Evolutionary conservation across 2,113 vertebrate species (phyloP).

Genomic region (Procavia capensis): DNA sequence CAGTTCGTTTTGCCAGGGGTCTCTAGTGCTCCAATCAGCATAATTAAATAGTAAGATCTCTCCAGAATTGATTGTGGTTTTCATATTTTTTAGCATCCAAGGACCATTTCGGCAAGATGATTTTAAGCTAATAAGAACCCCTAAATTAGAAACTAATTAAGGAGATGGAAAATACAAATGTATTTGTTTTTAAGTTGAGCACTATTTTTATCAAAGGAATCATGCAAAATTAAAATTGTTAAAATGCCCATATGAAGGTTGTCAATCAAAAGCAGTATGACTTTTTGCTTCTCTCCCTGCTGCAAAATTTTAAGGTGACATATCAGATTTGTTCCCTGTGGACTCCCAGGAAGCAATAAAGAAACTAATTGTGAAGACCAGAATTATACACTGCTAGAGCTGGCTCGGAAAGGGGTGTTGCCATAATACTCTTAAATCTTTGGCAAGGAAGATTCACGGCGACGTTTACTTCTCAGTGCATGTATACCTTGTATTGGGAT

Average conservation of each 20-base stretch:
- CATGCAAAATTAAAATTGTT: constrained; percentile 81
- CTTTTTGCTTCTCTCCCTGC: constrained; percentile 48
- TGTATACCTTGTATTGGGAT: background rate
- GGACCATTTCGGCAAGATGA: constrained; percentile 76
- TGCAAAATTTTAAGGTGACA: background rate
- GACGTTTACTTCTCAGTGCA: background rate
- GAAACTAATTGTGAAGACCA: background rate
- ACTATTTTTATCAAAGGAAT: constrained; percentile 82
- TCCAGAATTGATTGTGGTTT: constrained; percentile 80
- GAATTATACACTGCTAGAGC: background rate
- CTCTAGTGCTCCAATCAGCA: constrained; percentile 82
- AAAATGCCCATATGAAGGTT: constrained; percentile 67
- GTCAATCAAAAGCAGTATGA: constrained; percentile 73
- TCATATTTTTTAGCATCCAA: constrained; percentile 68
- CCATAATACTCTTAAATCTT: background rate
- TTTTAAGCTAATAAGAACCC: constrained; percentile 81
- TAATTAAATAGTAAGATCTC: constrained; percentile 81
- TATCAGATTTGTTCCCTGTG: background rate
- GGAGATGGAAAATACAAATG: constrained; percentile 83
- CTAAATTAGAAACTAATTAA: constrained; percentile 84
- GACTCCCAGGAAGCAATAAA: constrained; percentile 7
- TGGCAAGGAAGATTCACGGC: background rate
- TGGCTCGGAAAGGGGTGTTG: background rate
- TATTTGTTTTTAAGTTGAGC: constrained; percentile 82
- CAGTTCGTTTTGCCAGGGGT: constrained; percentile 72